Conservation (phyloP, 2,113 vertebrate species). For the Lepisosteus osseus region DNA sequence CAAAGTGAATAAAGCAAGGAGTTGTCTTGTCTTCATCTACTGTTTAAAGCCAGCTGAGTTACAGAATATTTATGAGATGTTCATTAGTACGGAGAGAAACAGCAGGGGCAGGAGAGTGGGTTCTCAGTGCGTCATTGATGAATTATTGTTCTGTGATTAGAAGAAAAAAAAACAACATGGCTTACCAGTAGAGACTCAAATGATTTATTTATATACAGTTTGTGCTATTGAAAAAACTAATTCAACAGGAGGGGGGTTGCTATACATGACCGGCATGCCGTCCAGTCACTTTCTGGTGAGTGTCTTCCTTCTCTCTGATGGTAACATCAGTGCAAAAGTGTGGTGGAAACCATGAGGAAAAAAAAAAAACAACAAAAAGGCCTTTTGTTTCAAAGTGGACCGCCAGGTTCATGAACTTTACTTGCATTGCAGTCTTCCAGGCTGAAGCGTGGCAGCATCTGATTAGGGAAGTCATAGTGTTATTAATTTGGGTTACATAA, state of each 20-base stretch:
- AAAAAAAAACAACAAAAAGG: slow-evolving; percentile 8
- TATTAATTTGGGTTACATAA: slow-evolving; percentile 38
- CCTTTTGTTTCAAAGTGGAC: slow-evolving; percentile 24
- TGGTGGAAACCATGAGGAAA: slow-evolving; percentile 3
- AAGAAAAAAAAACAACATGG: neutral
- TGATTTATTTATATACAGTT: neutral
- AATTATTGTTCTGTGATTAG: neutral
- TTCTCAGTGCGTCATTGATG: neutral
- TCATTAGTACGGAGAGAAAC: slow-evolving; percentile 5
- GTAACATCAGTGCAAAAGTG: slow-evolving; percentile 21
- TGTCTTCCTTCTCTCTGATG: neutral
- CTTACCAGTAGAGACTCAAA: neutral
- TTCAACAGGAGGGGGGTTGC: neutral
- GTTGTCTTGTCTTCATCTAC: neutral
- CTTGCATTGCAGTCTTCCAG: slow-evolving; percentile 37
- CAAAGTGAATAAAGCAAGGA: neutral
- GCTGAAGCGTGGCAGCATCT: slow-evolving; percentile 38
- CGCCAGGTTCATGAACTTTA: slow-evolving; percentile 31
- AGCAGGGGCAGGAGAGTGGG: neutral
- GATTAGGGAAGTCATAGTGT: slow-evolving; percentile 48
- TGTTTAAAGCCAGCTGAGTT: neutral
- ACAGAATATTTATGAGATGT: slow-evolving; percentile 17
- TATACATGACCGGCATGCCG: slow-evolving; percentile 33
- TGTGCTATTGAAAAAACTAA: neutral
- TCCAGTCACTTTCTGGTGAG: slow-evolving; percentile 10